Evolutionary conservation across 2,888 invertebrate species (phyloP), one percentile per base, ranked within the genome.

Genomic region (Icerya purchasi): DNA sequence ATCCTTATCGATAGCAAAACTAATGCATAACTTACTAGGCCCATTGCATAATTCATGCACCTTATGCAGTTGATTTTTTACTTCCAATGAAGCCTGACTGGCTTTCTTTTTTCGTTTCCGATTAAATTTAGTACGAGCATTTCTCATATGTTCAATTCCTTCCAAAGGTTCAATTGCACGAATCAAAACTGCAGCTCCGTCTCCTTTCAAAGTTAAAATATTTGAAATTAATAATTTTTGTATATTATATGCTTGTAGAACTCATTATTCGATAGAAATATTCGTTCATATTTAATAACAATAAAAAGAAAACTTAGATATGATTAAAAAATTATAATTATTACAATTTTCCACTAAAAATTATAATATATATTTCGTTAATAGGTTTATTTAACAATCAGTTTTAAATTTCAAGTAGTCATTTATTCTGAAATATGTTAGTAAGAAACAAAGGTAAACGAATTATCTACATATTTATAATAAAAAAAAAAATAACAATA

Each of bases 1-100:
- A 22, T 70, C 70, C 68, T 77, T 80, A 3, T 71, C 73, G 56
- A 85, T 78, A 60, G 74, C 69, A 65, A 83, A 73, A 21, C 82
- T 76, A 61, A 80, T 78, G 65, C 84, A 84, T 10, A 85, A 69
- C 70, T 84, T 85, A 5, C 83, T 78, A 1, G 84, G 84, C 0
- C 84, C 84, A 69, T 81, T 83, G 62, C 82, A 79, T 18, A 84
- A 68, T 62, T 82, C 77, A 57, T 76, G 72, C 1, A 66, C 61
- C 65, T 76, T 75, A 56, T 54, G 60, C 10, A 51, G 24, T 1
- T 50, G 58, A 52, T 59, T 61, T 20, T 22, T 36, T 52, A 56
- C 57, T 18, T 57, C 36, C 1, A 49, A n/a, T 14, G 49, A 20
- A 2, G 23, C 23, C n/a, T n/a, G n/a, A n/a, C n/a, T n/a, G 5